Percentiles rank a stretch among this genome's conserved stretches.
phyloP scores from a whole-genome alignment of 2,113 vertebrate species.

The Cyanocitta stelleri region DNA sequence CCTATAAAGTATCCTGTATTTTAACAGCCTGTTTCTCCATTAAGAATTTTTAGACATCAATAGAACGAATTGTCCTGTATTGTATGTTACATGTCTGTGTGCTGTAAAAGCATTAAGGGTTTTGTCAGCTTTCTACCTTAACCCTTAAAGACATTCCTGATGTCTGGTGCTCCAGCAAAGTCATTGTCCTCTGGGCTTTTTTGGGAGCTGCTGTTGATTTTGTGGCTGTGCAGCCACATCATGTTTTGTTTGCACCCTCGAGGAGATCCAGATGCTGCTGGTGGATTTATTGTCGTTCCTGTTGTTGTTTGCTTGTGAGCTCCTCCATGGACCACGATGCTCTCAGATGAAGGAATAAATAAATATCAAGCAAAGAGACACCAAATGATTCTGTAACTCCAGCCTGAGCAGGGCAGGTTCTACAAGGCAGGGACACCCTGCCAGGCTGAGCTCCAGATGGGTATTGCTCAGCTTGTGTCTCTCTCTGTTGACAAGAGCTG shows the following conservation, averaged over 20 bases:
- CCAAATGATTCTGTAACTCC: neutral
- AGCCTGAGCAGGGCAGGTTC: neutral
- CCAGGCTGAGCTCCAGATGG: neutral
- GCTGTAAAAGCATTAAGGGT: slow-evolving; percentile 40
- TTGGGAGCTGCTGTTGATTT: neutral
- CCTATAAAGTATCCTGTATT: slow-evolving; percentile 51
- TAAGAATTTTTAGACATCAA: slow-evolving; percentile 41
- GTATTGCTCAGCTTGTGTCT: neutral
- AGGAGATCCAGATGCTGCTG: neutral
- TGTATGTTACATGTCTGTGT: slow-evolving; percentile 23
- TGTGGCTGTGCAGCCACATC: neutral
- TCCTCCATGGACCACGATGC: neutral
- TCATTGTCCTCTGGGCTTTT: neutral
- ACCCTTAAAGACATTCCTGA: neutral
- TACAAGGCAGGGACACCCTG: neutral
- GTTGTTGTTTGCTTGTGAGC: neutral
- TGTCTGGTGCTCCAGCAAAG: neutral
- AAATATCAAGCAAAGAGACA: neutral
- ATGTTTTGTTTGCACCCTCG: neutral
- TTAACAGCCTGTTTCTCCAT: slow-evolving; percentile 68
- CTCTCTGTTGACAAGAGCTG: neutral
- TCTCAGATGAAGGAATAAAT: neutral
- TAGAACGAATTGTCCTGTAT: slow-evolving; percentile 43
- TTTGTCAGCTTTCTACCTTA: slow-evolving; percentile 26
- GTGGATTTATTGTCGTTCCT: neutral